Evolutionary conservation across 1,140 invertebrate genomes (phyloP).

Genomic region (Helicoverpa zea): DNA sequence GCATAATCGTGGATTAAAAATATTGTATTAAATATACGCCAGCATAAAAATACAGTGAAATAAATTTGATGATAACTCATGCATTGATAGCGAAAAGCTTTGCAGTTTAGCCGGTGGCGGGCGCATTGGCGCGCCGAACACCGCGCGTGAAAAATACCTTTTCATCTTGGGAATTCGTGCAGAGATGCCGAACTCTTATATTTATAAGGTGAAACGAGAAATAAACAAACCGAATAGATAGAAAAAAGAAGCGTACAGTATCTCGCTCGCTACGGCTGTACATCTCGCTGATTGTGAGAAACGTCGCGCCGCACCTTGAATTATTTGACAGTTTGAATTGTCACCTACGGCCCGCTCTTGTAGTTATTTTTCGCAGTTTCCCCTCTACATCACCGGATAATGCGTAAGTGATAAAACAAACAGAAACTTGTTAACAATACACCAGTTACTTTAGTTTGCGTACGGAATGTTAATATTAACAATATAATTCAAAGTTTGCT

Average conservation of each 20-base stretch:
- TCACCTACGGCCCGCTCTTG: constrained; percentile 71
- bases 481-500: constrained; percentile 51
- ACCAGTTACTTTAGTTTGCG: constrained; percentile 48
- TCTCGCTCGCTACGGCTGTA: constrained; percentile 73
- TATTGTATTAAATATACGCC: constrained; percentile 5
- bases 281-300: constrained; percentile 84
- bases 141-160: constrained; percentile 80
- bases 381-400: constrained; percentile 61
- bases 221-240: constrained; percentile 81
- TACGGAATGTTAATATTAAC: constrained; percentile 51
- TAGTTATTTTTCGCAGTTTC: constrained; percentile 73
- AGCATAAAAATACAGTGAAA: constrained; percentile 46
- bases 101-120: constrained; percentile 61
- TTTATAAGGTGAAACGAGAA: constrained; percentile 80
- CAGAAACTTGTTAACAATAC: constrained; percentile 58
- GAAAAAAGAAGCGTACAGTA: constrained; percentile 72
- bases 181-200: constrained; percentile 81
- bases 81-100: constrained; percentile 66
- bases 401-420: constrained; percentile 69
- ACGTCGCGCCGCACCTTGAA: constrained; percentile 78
- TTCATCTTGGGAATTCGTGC: constrained; percentile 82
- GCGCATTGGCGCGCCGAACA: constrained; percentile 61
- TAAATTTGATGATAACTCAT: constrained; percentile 66
- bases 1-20: background rate
- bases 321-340: constrained; percentile 84